Percentiles rank a stretch among this genome's conserved stretches.
Conservation (phyloP, 2,888 invertebrate species). For the Griposia aprilina region DNA sequence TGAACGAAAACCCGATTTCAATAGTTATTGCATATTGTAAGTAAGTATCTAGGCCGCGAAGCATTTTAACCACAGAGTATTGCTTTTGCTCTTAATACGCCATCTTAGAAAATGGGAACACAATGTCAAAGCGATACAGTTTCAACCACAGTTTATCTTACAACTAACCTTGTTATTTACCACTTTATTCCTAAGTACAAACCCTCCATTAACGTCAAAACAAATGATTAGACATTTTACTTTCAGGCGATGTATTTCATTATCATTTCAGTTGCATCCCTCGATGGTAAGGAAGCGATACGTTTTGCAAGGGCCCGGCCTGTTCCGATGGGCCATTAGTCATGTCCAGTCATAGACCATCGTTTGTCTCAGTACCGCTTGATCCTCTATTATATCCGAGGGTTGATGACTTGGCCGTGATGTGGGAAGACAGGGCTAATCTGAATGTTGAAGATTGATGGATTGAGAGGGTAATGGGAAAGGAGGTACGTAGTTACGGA, state of each 20-base stretch:
- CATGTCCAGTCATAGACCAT: slow-evolving; percentile 56
- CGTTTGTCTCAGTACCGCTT: slow-evolving; percentile 63
- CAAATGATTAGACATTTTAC: slow-evolving; percentile 33
- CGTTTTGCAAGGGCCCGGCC: slow-evolving; percentile 54
- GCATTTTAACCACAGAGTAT: slow-evolving; percentile 39
- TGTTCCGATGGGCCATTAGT: slow-evolving; percentile 56
- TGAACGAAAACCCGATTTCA: not conserved
- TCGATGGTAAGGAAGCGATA: slow-evolving; percentile 48
- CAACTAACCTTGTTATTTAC: slow-evolving; percentile 7
- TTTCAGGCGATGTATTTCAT: slow-evolving; percentile 51
- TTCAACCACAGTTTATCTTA: slow-evolving; percentile 45
- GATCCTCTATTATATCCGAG: slow-evolving; percentile 61
- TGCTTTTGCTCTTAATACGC: slow-evolving; percentile 20
- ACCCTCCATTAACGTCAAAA: slow-evolving; percentile 25
- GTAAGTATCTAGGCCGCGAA: not conserved
- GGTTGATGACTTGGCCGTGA: slow-evolving; percentile 66
- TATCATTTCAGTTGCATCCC: slow-evolving; percentile 46
- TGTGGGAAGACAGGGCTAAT: slow-evolving; percentile 62
- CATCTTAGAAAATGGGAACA: slow-evolving; percentile 33
- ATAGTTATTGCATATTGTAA: not conserved
- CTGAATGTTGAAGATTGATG: slow-evolving; percentile 61
- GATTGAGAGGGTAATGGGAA: slow-evolving; percentile 35
- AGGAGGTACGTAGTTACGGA: slow-evolving; percentile 19
- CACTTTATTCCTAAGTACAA: not conserved
- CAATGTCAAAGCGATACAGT: slow-evolving; percentile 43